Base-by-base conservation (phyloP, 2,888 invertebrate species). In the Melitaea athalia region DNA sequence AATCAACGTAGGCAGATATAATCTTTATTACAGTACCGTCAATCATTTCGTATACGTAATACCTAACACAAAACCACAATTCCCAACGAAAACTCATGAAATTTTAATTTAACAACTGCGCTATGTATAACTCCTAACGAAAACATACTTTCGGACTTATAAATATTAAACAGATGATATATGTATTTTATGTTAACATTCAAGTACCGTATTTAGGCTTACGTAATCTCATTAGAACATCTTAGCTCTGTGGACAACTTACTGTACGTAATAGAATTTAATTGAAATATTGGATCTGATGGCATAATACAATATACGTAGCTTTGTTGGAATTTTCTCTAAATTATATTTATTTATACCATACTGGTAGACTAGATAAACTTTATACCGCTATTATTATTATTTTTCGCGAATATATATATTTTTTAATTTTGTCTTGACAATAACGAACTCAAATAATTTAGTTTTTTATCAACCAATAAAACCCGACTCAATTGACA, bases 211-310 rank as follows among this genome's bases (percentile, higher is more conserved):
- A 24, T 24, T 61, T 64, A 49, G 57, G 59, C 38, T 63, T 60
- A 63, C 42, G 61, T 61, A 64, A 70, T 70, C 69, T 61, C 64
- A 55, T 67, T 70, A 67, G 63, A 14, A 53, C 14, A n/a, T 49
- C 57, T 57, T 67, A 31, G 42, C 57, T 38, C 24, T 24, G 24
- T 1, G 1, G 1, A 24, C 24, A 49, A 57, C n/a, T n/a, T n/a
- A n/a, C 49, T 45, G 50, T 60, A 59, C 63, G 24, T 24, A 24
- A 24, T 24, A 24, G 1, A 24, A 24, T 24, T 24, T 24, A 24
- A 24, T 24, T 24, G 24, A 24, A 24, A 24, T 61, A 70, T 63
- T 50, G 60, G 63, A 63, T 67, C 63, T 49, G 5, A 24, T 12
- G 53, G 63, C 63, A 55, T 43, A 45, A 43, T 59, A 59, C 38